Evolutionary conservation across 2,113 vertebrate species (phyloP).

Genomic region (Pomatorhinus ruficollis): DNA sequence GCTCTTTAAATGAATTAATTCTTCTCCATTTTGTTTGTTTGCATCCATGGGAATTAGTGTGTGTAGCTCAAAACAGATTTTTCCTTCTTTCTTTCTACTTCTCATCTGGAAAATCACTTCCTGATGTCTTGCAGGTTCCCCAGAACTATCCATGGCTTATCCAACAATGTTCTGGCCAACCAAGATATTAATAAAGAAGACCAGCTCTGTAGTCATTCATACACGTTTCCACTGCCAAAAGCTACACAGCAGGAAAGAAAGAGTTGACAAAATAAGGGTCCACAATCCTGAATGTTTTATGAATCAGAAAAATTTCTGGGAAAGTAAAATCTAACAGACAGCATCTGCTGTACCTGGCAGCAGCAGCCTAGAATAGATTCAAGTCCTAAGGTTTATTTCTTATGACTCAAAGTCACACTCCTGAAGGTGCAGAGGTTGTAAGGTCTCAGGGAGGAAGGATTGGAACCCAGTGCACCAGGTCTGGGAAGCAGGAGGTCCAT

Average conservation of each 20-base stretch:
- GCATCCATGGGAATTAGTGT: background rate
- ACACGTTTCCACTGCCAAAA: background rate
- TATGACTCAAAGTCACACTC: background rate
- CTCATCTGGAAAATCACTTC: constrained; percentile 36
- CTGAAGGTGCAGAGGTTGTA: background rate
- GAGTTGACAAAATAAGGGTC: background rate
- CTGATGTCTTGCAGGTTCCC: background rate
- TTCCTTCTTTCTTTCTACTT: background rate
- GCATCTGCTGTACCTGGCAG: constrained; percentile 39
- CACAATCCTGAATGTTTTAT: background rate
- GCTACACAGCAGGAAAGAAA: background rate
- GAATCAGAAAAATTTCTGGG: background rate
- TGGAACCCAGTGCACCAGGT: background rate
- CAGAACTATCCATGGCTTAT: background rate
- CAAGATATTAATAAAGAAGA: background rate
- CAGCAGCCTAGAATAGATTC: background rate
- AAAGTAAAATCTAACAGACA: background rate
- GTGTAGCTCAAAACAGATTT: background rate
- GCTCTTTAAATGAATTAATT: background rate
- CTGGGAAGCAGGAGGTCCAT: background rate
- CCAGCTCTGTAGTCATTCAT: background rate
- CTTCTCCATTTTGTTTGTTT: background rate
- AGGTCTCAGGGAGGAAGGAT: background rate
- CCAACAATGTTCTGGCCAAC: background rate
- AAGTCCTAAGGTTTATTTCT: background rate